phyloP scores from a whole-genome alignment of 2,113 vertebrate genomes.

The Mus spicilegus region DNA sequence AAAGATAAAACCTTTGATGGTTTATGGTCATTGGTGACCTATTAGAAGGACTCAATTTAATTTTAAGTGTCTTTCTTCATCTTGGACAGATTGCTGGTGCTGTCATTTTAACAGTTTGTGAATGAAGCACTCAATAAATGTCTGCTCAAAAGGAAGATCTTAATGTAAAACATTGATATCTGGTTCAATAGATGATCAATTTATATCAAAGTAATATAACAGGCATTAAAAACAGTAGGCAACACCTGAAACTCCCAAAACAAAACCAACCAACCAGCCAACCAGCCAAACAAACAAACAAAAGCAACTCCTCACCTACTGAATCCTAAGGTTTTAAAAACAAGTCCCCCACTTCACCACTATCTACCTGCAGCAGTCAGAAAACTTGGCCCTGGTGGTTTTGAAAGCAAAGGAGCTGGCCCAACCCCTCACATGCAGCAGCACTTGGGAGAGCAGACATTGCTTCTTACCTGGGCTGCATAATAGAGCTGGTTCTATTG shows the following conservation, averaged over 20 bases:
- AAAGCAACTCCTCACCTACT: not conserved
- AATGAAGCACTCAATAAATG: not conserved
- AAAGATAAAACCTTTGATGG: not conserved
- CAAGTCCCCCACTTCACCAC: not conserved
- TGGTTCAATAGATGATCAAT: not conserved
- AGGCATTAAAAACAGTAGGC: not conserved
- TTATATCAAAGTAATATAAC: not conserved
- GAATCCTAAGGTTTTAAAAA: not conserved
- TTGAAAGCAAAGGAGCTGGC: not conserved
- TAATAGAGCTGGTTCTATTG: not conserved
- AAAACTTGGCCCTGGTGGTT: too few relatives aligned
- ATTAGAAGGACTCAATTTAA: not conserved
- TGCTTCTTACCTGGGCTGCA: not conserved
- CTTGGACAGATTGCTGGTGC: not conserved
- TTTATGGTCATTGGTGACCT: not conserved
- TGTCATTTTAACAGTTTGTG: not conserved
- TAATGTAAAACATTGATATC: not conserved
- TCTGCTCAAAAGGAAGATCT: not conserved
- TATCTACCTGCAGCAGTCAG: not conserved
- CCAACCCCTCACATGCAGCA: not conserved
- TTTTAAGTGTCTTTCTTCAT: not conserved
- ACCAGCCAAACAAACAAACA: too few relatives aligned
- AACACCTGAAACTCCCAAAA: not conserved
- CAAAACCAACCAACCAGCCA: not conserved
- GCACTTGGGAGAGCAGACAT: not conserved